phyloP scores from a whole-genome alignment of 2,888 invertebrate species.

The Pediacus dermestoides region DNA sequence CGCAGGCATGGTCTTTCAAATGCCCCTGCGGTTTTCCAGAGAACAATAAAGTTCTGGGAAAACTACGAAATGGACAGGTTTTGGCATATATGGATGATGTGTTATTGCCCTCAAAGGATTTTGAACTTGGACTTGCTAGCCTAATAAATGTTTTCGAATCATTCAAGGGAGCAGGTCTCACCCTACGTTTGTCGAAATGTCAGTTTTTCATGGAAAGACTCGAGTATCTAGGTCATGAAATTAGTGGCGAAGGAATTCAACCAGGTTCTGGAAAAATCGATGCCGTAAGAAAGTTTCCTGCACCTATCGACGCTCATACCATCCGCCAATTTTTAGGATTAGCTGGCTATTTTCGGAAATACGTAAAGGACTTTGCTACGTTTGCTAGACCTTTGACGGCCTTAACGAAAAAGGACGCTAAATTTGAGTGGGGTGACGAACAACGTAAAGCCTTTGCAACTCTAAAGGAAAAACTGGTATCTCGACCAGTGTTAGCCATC shows the following conservation, averaged over 20 bases:
- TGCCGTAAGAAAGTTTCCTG: slow-evolving; percentile 33
- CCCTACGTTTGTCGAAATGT: slow-evolving; percentile 16
- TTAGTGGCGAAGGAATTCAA: slow-evolving; percentile 14
- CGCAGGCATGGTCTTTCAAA: no score
- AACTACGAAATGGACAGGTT: slow-evolving; percentile 11
- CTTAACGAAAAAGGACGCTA: slow-evolving; percentile 25
- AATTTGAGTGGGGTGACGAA: slow-evolving; percentile 12
- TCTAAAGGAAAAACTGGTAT: slow-evolving; percentile 13
- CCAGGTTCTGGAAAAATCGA: slow-evolving; percentile 18
- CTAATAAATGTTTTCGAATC: slow-evolving; percentile 9
- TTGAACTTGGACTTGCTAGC: slow-evolving; percentile 13
- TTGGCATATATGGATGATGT: slow-evolving; percentile 23
- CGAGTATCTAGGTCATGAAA: slow-evolving; percentile 18
- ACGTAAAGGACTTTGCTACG: slow-evolving; percentile 26
- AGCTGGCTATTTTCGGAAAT: slow-evolving; percentile 30
- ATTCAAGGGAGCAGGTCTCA: slow-evolving; percentile 24
- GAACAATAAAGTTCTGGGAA: slow-evolving; percentile 15
- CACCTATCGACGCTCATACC: slow-evolving; percentile 24
- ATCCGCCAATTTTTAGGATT: slow-evolving; percentile 28
- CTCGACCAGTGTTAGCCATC: slow-evolving; percentile 26
- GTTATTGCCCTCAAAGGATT: slow-evolving; percentile 12
- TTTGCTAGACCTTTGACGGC: slow-evolving; percentile 27
- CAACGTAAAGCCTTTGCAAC: slow-evolving; percentile 14
- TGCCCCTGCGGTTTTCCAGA: slow-evolving; percentile 8
- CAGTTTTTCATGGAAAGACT: slow-evolving; percentile 13